phyloP scores from a whole-genome alignment of 2,113 vertebrate species.

The Gymnarchus niloticus region DNA sequence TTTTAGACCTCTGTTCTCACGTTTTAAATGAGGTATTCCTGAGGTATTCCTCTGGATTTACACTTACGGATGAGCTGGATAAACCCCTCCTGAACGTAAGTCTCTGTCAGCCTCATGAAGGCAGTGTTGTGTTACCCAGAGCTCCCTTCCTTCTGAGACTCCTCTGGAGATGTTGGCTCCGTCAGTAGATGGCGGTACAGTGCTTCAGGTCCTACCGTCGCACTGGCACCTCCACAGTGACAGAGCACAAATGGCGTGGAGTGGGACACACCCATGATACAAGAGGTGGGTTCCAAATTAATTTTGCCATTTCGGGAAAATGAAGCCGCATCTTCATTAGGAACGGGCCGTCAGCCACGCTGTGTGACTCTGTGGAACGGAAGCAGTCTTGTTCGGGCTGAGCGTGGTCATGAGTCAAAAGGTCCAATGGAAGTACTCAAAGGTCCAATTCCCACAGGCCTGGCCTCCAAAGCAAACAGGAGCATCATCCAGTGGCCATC shows the following conservation, averaged over 20 bases:
- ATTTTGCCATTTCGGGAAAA: not conserved
- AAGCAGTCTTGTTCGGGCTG: not conserved
- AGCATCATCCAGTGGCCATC: slow-evolving; percentile 9
- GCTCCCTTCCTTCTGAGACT: not conserved
- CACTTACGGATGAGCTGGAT: slow-evolving; percentile 28
- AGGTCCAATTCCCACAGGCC: not conserved
- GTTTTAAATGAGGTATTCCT: slow-evolving; percentile 49
- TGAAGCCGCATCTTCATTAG: slow-evolving; percentile 20
- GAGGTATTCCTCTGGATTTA: slow-evolving; percentile 48
- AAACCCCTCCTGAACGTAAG: not conserved
- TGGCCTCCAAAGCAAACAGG: slow-evolving; percentile 12
- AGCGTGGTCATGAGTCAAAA: not conserved
- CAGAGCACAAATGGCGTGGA: not conserved
- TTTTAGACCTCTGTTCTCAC: slow-evolving; percentile 47
- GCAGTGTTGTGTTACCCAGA: slow-evolving; percentile 34
- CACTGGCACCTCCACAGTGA: not conserved
- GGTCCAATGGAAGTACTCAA: slow-evolving; percentile 7
- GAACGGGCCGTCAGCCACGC: not conserved
- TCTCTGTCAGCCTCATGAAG: slow-evolving; percentile 11
- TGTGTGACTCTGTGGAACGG: not conserved
- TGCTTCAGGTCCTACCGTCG: not conserved
- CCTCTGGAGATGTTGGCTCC: not conserved
- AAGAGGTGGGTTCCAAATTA: not conserved
- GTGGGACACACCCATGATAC: not conserved
- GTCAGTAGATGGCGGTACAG: slow-evolving; percentile 55